Percentiles rank a stretch among this genome's conserved stretches.
These are phyloP conservation scores for Pleuronectes platessa DNA, from an alignment of 2,113 vertebrate genomes.

Conservation along the genomic window DNA sequence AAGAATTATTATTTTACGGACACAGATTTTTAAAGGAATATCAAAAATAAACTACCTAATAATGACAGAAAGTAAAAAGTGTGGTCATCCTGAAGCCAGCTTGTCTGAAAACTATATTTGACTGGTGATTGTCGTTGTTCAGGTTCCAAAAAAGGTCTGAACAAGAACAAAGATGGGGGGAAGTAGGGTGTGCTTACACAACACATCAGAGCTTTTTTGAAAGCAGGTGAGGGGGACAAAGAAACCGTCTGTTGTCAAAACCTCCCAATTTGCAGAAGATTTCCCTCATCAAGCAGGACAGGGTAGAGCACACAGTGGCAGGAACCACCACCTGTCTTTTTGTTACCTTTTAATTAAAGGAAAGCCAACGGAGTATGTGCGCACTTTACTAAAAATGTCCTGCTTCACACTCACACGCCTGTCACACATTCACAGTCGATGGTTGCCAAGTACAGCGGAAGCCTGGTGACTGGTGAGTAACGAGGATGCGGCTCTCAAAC, in stretches of 20 bases:
- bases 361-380: constrained; percentile 30
- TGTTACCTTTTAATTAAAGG: background rate
- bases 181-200: constrained; percentile 2
- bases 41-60: background rate
- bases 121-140: constrained; percentile 1
- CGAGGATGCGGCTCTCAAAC: background rate
- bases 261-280: constrained; percentile 1
- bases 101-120: background rate
- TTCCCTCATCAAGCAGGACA: background rate
- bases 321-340: constrained; percentile 36
- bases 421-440: constrained; percentile 36
- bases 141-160: background rate
- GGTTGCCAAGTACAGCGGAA: constrained; percentile 35
- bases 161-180: background rate
- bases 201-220: constrained; percentile 7
- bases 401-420: constrained; percentile 44
- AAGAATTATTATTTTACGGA: background rate
- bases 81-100: background rate
- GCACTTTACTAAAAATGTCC: constrained; percentile 42
- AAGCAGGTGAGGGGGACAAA: constrained; percentile 10
- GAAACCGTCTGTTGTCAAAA: constrained; percentile 1
- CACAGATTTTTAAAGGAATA: background rate
- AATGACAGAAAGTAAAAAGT: background rate
- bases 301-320: constrained; percentile 6
- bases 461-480: constrained; percentile 21